Conservation (phyloP, 2,797 vertebrate genomes). For the Scolopax bukidnonensis region DNA sequence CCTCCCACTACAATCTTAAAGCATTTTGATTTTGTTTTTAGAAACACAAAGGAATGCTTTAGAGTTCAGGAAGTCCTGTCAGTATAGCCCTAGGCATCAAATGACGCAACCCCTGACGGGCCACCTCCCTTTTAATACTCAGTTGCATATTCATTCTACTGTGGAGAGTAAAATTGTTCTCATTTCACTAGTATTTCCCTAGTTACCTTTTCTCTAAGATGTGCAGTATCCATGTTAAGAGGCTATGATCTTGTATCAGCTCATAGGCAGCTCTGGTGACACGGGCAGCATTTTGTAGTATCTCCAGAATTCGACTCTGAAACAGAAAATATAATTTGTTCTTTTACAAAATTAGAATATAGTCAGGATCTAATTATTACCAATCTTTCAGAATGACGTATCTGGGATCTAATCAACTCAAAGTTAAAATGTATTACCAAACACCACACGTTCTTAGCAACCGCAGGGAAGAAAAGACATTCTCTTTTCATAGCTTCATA, state of each 20-base stretch:
- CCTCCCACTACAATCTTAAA: not conserved
- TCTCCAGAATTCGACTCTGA: conserved; percentile 86
- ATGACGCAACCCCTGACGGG: not conserved
- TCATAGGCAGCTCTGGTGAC: conserved; percentile 87
- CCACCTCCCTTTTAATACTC: not conserved
- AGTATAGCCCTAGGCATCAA: not conserved
- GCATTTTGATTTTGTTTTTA: not conserved
- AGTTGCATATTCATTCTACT: not conserved
- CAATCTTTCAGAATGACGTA: not conserved
- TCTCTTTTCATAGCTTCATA: not conserved
- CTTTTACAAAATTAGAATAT: not conserved
- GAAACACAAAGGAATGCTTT: not conserved
- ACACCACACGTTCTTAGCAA: not conserved
- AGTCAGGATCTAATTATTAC: not conserved
- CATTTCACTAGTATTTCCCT: not conserved
- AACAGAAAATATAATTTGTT: not conserved
- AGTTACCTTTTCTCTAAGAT: conserved; percentile 84
- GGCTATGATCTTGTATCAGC: conserved; percentile 86
- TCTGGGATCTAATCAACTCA: not conserved
- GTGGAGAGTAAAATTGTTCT: not conserved
- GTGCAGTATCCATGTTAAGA: conserved; percentile 88
- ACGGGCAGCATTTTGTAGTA: conserved; percentile 81
- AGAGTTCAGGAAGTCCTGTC: not conserved
- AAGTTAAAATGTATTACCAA: not conserved
- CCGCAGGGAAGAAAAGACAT: not conserved